Base-by-base conservation (phyloP, 2,113 vertebrate species). In the Vireo altiloquus region DNA sequence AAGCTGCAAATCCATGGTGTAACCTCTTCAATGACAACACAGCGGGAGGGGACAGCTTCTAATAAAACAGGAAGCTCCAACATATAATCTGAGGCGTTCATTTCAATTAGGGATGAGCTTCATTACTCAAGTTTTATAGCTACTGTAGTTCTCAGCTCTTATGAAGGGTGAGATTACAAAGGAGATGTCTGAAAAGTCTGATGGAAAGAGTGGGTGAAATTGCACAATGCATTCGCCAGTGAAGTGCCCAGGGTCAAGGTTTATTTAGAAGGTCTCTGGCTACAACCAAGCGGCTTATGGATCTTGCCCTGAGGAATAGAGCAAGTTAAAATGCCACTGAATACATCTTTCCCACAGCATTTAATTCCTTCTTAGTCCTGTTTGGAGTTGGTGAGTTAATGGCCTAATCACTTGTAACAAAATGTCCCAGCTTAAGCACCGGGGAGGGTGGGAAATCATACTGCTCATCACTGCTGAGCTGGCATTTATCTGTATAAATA, bases 381-480 rank as follows among this genome's bases (percentile, higher is more conserved):
- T 80, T 59, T 93, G 71, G 56, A 75, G 76, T 21, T 93, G 59
- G 68, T 31, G 52, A 78, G 89, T 94, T 93, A 91, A 68, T 94
- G 80, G 35, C 49, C 70, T 95, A 84, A 82, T 87, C 53, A 60
- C 47, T 87, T 82, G 65, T 61, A 82, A 87, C 54, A 76, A 89
- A 95, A 85, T 85, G 65, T 68, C 31, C 37, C 61, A 39, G 57
- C 39, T 81, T 92, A 92, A 94, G 70, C 77, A 94, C n/a, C 27
- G 53, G 30, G 52, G 60, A 84, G 83, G 94, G 83, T 63, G 40
- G 57, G 74, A 92, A 94, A 79, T 92, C 64, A 31, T 42, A 15
- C 35, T 64, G 69, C 52, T 91, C 82, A 89, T 92, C 44, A 25
- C 49, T 87, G 92, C 82, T 94, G 88, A 96, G 88, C 42, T 79